Percentiles rank a stretch among this genome's conserved stretches.
Evolutionary conservation across 2,113 vertebrate genomes (phyloP).

Genomic region (Ahaetulla prasina): DNA sequence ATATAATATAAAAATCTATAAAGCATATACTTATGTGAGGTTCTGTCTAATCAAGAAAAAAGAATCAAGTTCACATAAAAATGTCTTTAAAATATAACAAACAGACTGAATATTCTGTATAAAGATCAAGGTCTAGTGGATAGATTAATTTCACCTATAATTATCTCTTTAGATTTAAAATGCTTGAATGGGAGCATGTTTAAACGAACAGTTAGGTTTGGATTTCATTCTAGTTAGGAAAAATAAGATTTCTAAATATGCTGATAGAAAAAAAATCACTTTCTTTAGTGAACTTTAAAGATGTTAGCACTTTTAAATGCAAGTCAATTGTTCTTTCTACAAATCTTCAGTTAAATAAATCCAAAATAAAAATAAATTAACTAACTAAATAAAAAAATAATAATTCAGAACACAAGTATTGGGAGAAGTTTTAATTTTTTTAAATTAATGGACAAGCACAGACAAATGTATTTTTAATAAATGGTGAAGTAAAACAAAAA

Average conservation of each 20-base stretch:
- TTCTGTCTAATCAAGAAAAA: slow-evolving; percentile 34
- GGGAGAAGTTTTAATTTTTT: background rate
- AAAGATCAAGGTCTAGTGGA: background rate
- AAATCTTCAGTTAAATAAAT: background rate
- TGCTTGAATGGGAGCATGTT: background rate
- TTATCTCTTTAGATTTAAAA: background rate
- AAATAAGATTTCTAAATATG: background rate
- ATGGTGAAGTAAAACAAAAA: background rate
- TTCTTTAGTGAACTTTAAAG: background rate
- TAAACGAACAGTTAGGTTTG: background rate
- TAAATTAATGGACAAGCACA: background rate
- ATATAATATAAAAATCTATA: background rate
- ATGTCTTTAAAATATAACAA: slow-evolving; percentile 6
- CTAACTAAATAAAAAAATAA: too few species aligned
- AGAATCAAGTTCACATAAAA: slow-evolving; percentile 11
- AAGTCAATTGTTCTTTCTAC: background rate
- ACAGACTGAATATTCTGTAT: background rate
- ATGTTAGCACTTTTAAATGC: background rate
- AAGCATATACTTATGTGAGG: background rate
- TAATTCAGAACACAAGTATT: background rate
- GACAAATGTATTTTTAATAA: background rate
- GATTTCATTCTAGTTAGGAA: background rate
- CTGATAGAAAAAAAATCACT: background rate
- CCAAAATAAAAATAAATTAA: background rate
- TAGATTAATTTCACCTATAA: background rate